phyloP scores from a whole-genome alignment of 2,113 vertebrate genomes.

The Myrmophylax atrothorax region DNA sequence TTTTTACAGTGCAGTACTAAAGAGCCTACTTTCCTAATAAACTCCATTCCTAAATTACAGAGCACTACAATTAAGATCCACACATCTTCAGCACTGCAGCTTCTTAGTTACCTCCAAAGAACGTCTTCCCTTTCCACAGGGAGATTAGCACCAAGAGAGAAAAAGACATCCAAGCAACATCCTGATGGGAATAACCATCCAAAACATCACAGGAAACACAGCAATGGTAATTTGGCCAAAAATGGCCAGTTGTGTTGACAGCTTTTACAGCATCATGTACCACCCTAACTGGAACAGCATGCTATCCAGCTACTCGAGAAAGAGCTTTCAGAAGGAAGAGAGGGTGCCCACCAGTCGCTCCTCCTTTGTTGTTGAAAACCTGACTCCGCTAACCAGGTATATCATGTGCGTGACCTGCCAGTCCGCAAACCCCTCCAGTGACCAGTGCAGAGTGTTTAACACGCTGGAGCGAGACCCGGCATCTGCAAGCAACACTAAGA shows the following conservation, averaged over 20 bases:
- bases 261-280: conserved; percentile 91
- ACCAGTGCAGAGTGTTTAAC: conserved; percentile 86
- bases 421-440: conserved; percentile 79
- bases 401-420: conserved; percentile 88
- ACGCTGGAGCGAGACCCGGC: conserved; percentile 68
- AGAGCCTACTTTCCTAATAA: background rate
- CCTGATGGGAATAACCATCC: conserved; percentile 77
- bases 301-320: conserved; percentile 80
- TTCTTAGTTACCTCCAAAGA: background rate
- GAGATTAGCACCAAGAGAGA: background rate
- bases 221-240: conserved; percentile 82
- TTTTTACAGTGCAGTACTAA: background rate
- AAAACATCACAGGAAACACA: conserved; percentile 82
- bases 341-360: conserved; percentile 83
- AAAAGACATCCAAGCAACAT: background rate
- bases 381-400: conserved; percentile 85
- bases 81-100: background rate
- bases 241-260: conserved; percentile 77
- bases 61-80: background rate
- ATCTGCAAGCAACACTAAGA: conserved; percentile 68
- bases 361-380: conserved; percentile 78
- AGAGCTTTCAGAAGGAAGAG: conserved; percentile 84
- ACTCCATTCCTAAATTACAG: conserved; percentile 24
- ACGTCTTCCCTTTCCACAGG: background rate
- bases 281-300: conserved; percentile 87